Evolutionary conservation across 2,888 invertebrate genomes (phyloP).

Genomic region (Pammene fasciana): DNA sequence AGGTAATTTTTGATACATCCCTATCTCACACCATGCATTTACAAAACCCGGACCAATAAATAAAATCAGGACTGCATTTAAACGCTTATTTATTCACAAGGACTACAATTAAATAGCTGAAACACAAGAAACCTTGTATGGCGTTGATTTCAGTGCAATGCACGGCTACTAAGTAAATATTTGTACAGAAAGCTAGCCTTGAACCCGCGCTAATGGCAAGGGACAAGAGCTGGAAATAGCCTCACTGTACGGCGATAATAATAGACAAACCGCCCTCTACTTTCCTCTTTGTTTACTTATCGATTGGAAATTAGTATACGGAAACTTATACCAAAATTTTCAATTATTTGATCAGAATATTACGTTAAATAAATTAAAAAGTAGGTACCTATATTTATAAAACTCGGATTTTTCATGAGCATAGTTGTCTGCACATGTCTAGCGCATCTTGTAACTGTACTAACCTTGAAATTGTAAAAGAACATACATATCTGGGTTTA

Average conservation of each 20-base stretch:
- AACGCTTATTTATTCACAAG: no score
- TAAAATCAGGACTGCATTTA: no score
- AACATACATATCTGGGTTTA: no score
- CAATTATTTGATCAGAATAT: neutral
- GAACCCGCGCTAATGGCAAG: constrained; percentile 48
- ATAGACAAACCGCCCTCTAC: constrained; percentile 30
- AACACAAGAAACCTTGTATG: neutral
- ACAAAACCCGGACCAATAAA: neutral
- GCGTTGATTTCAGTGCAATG: constrained; percentile 15
- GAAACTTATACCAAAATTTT: neutral
- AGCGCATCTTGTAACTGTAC: no score
- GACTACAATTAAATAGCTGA: neutral
- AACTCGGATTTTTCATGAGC: neutral
- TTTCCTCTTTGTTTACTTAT: constrained; percentile 29
- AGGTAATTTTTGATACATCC: no score
- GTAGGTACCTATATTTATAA: neutral
- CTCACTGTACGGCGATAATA: constrained; percentile 37
- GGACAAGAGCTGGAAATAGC: constrained; percentile 48
- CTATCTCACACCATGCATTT: no score
- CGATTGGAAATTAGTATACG: constrained; percentile 9
- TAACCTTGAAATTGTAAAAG: no score
- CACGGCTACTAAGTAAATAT: constrained; percentile 49
- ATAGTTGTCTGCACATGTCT: no score
- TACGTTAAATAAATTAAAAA: neutral
- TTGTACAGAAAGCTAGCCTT: constrained; percentile 49